phyloP scores from a whole-genome alignment of 2,113 vertebrate genomes.

The Orycteropus afer region DNA sequence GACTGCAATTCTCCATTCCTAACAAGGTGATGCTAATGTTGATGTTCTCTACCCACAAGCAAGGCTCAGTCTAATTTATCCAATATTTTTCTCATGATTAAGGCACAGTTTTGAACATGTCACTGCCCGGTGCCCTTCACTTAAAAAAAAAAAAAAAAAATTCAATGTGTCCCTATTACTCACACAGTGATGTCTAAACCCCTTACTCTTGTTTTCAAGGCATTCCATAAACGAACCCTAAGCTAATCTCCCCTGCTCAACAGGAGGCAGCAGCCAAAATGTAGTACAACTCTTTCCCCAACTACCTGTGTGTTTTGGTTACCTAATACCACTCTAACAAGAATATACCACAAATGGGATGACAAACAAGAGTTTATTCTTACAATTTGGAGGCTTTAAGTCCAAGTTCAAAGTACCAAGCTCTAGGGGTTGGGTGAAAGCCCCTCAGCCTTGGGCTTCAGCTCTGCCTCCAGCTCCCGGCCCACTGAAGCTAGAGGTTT shows the following conservation, averaged over 20 bases:
- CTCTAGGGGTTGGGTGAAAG: too few relatives aligned
- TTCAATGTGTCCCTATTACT: neutral
- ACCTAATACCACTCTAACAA: too few relatives aligned
- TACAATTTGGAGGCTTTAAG: too few relatives aligned
- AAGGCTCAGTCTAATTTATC: neutral
- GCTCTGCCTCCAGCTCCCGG: too few relatives aligned
- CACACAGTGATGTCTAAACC: neutral
- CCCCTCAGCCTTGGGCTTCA: too few relatives aligned
- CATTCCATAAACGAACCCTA: neutral
- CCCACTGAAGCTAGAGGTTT: too few relatives aligned
- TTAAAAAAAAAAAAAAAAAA: conserved; percentile 1
- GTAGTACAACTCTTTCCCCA: neutral
- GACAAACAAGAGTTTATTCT: too few relatives aligned
- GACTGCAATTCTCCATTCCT: conserved; percentile 1
- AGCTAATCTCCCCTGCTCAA: neutral
- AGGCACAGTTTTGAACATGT: conserved; percentile 18
- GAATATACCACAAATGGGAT: too few relatives aligned
- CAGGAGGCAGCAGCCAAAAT: neutral
- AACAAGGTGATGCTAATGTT: neutral
- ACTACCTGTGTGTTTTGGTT: too few relatives aligned
- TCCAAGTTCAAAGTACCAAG: too few relatives aligned
- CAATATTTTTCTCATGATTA: conserved; percentile 20
- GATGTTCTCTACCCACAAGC: neutral
- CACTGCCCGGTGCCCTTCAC: neutral
- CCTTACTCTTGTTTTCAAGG: conserved; percentile 28